Percentiles rank a stretch among this genome's conserved stretches.
Evolutionary conservation across 2,888 invertebrate genomes (phyloP).

Genomic region (Eledone cirrhosa): DNA sequence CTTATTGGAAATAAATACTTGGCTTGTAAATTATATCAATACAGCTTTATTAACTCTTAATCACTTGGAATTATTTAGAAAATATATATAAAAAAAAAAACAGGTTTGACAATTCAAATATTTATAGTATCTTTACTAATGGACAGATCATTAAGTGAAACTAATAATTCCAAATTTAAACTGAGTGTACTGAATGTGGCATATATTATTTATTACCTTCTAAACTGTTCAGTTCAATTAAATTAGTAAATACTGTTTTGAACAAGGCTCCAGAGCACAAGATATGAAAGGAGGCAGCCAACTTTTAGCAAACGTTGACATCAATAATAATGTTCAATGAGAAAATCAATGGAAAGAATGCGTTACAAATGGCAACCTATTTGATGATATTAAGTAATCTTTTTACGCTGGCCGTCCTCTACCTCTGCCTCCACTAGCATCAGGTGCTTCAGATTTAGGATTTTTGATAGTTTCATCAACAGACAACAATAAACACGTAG

Average conservation of each 20-base stretch:
- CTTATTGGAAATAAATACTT: too few relatives aligned
- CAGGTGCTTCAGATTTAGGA: constrained; percentile 46
- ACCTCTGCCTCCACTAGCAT: constrained; percentile 53
- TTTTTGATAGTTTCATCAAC: constrained; percentile 95
- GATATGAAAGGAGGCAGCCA: background rate
- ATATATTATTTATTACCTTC: too few relatives aligned
- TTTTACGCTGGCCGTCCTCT: constrained; percentile 43
- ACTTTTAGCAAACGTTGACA: background rate
- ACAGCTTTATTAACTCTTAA: too few relatives aligned
- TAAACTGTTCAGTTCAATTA: too few relatives aligned
- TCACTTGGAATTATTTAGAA: background rate
- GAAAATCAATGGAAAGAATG: too few relatives aligned
- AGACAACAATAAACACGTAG: constrained; percentile 92
- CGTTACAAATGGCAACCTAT: too few relatives aligned
- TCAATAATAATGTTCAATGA: background rate
- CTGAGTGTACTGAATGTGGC: too few relatives aligned
- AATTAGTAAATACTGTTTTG: too few relatives aligned
- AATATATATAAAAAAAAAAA: background rate
- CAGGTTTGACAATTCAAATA: too few relatives aligned
- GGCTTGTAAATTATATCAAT: too few relatives aligned
- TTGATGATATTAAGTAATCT: background rate
- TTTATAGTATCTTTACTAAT: too few relatives aligned
- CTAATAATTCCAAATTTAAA: background rate
- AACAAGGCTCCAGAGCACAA: background rate
- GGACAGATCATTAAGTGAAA: background rate